These are phyloP conservation scores for Craterocephalus amniculus DNA, from an alignment of 2,797 vertebrate genomes.

Conservation along the genomic window DNA sequence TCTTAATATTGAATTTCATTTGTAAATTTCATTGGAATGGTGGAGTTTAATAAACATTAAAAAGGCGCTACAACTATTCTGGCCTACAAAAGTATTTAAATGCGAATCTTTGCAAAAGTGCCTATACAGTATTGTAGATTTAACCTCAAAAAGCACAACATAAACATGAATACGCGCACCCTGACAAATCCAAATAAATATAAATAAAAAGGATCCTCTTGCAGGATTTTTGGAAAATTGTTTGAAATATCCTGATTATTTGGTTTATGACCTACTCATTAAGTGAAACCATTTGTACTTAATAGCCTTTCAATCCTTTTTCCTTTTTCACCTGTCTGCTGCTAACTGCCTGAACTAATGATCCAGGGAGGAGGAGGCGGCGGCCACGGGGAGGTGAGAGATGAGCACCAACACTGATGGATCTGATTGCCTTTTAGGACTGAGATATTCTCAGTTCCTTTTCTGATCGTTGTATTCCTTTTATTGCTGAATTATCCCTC, in stretches of 20 bases:
- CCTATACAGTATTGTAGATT: too few species aligned
- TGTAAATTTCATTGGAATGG: too few species aligned
- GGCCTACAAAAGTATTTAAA: too few species aligned
- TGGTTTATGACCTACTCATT: neutral
- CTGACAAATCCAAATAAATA: neutral
- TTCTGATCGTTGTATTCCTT: neutral
- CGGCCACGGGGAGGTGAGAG: conserved; percentile 74
- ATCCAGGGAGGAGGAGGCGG: conserved; percentile 69
- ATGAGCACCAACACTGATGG: neutral
- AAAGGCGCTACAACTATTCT: too few species aligned
- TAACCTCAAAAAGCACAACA: neutral
- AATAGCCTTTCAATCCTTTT: conserved; percentile 7
- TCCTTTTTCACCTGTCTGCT: conserved; percentile 1
- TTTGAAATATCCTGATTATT: neutral
- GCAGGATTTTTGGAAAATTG: neutral
- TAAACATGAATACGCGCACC: neutral
- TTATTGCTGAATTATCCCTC: neutral
- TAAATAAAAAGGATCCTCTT: neutral
- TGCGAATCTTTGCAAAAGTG: too few species aligned
- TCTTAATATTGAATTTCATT: too few species aligned
- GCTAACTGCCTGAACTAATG: neutral
- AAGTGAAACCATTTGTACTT: neutral
- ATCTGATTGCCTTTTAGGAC: neutral
- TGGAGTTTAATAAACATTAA: too few species aligned
- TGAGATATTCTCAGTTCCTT: too few species aligned